These are phyloP conservation scores for Acromyrmex echinatior DNA, from an alignment of 1,140 invertebrate genomes.

Conservation along the genomic window DNA sequence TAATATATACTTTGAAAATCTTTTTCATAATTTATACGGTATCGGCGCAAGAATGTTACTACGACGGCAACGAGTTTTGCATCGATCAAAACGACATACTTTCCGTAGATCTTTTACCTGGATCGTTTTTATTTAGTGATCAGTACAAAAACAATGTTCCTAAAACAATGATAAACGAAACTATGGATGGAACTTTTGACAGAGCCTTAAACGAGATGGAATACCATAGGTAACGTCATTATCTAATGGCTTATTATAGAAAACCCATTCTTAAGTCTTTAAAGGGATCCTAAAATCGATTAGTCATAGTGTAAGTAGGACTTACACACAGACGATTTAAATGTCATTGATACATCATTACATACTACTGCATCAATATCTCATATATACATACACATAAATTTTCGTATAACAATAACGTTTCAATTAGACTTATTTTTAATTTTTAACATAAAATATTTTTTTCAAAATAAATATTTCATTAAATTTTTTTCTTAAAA, in stretches of 20 bases:
- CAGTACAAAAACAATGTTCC: slow-evolving; percentile 72
- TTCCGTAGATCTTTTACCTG: slow-evolving; percentile 88
- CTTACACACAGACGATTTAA: too few species aligned
- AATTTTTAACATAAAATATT: not conserved
- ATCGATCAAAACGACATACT: slow-evolving; percentile 89
- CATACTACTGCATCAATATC: too few species aligned
- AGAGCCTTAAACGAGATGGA: slow-evolving; percentile 88
- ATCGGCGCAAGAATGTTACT: slow-evolving; percentile 79
- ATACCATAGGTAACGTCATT: slow-evolving; percentile 88
- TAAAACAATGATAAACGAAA: slow-evolving; percentile 37
- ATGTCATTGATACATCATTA: too few species aligned
- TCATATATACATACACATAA: too few species aligned
- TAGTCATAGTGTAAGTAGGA: too few species aligned
- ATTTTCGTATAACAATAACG: too few species aligned
- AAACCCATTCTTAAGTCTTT: too few species aligned
- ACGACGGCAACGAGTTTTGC: slow-evolving; percentile 85
- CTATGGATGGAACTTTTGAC: slow-evolving; percentile 87
- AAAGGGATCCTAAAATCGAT: too few species aligned
- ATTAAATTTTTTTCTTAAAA: not conserved
- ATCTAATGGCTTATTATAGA: too few species aligned
- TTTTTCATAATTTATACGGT: not conserved
- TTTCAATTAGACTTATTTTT: not conserved
- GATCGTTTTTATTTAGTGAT: slow-evolving; percentile 86
- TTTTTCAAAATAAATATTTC: not conserved
- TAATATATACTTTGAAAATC: slow-evolving; percentile 50